Percentiles rank a stretch among this genome's conserved stretches.
These are phyloP conservation scores for Tragelaphus oryx DNA, from an alignment of 2,797 vertebrate genomes.

Conservation along the genomic window DNA sequence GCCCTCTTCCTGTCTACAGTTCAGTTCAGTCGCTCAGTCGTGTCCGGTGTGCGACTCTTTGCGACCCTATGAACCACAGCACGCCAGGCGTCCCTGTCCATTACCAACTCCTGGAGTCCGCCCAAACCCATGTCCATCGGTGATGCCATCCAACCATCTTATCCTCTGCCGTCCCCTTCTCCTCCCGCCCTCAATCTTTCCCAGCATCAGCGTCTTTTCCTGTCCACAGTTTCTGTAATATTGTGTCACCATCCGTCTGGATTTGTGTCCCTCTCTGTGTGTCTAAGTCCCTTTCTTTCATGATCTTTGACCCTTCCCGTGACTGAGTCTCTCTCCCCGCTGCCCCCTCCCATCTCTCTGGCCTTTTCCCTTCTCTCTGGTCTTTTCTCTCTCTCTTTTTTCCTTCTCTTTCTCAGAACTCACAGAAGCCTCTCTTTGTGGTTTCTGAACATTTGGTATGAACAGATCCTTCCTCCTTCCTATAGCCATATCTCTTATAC, in stretches of 20 bases:
- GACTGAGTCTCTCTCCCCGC: neutral
- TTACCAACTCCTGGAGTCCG: too few relatives aligned
- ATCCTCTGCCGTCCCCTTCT: too few relatives aligned
- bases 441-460: constrained; percentile 11
- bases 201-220: neutral
- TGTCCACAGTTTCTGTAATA: neutral
- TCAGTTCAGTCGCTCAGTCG: neutral
- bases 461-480: neutral
- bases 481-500: neutral
- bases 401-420: neutral
- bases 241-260: neutral
- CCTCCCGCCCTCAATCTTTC: too few relatives aligned
- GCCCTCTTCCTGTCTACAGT: neutral
- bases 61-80: too few relatives aligned
- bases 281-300: neutral
- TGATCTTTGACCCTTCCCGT: neutral
- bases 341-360: neutral
- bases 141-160: too few relatives aligned
- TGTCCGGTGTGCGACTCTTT: too few relatives aligned
- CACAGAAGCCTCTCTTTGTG: neutral
- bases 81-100: too few relatives aligned
- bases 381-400: neutral
- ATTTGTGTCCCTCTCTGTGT: neutral
- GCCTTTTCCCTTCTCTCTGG: neutral
- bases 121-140: too few relatives aligned